A percentile compares a stretch with the other conserved stretches of the same genome.
These are phyloP conservation scores for Argyrosomus japonicus DNA, from an alignment of 2,113 vertebrate species.

Conservation along the genomic window DNA sequence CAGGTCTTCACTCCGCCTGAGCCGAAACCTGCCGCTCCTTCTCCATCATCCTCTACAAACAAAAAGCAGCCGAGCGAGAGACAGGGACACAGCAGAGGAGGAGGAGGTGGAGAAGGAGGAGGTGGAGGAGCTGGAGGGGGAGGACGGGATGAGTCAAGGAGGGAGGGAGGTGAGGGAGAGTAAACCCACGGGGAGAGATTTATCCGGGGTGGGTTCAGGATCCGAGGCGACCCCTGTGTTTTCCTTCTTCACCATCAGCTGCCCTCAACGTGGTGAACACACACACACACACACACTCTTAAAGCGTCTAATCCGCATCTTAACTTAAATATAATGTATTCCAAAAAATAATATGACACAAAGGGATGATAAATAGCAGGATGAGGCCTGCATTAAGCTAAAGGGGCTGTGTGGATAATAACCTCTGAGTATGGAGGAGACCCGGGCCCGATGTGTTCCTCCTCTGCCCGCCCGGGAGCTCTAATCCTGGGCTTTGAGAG, in stretches of 20 bases:
- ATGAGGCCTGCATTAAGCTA: constrained; percentile 85
- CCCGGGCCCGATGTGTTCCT: constrained; percentile 61
- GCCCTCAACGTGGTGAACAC: constrained; percentile 8
- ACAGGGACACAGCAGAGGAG: not conserved
- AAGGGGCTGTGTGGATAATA: constrained; percentile 76
- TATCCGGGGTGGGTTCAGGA: constrained; percentile 34
- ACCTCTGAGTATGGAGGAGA: constrained; percentile 49
- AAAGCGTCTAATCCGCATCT: constrained; percentile 63
- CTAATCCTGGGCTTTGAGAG: constrained; percentile 90
- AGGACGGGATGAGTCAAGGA: not conserved
- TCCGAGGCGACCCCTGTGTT: constrained; percentile 41
- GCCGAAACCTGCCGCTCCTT: constrained; percentile 50
- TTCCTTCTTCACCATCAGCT: constrained; percentile 21
- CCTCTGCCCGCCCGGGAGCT: constrained; percentile 67
- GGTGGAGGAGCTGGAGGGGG: not conserved
- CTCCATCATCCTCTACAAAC: constrained; percentile 47
- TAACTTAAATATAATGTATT: constrained; percentile 57
- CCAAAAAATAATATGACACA: constrained; percentile 64
- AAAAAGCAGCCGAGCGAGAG: constrained; percentile 46
- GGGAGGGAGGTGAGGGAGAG: not conserved
- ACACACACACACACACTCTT: constrained; percentile 2
- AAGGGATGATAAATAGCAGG: constrained; percentile 77
- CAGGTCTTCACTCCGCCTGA: constrained; percentile 54
- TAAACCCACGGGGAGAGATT: constrained; percentile 29
- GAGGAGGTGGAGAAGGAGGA: not conserved